Evolutionary conservation across 1,140 invertebrate genomes (phyloP), one percentile per base, ranked within the genome.

Genomic region (Cyclina sinensis): DNA sequence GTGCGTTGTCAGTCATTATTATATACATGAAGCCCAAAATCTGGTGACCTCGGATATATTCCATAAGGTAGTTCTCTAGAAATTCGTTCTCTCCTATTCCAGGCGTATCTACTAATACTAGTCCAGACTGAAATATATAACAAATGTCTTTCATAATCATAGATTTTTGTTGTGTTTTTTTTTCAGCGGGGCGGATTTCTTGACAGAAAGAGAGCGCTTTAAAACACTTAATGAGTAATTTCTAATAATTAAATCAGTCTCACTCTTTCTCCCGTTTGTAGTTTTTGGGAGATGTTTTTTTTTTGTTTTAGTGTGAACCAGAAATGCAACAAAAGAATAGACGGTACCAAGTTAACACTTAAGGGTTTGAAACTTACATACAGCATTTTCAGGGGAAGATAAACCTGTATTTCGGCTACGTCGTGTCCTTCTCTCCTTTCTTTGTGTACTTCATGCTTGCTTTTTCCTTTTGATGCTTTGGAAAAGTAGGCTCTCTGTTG

Each of bases 1-100:
- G 92, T 18, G 91, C 92, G 37, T 88, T 89, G 54, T 93, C 93
- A 16, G 91, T 91, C 68, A 92, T 94, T 54, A 94, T 92, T 54
- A 94, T 85, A 76, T 94, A 94, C 59, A 93, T 90, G 84, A 93
- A 93, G 9, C 88, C 93, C 37, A 91, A 78, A 59, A 92, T 92
- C 14, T 88, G 79, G 59, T 91, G 88, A 9, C 24, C 37, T 37
- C 76, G 78, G 35, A 94, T 90, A 88, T 90, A 94, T 21, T 91
- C 86, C 86, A 90, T 91, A 18, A 93, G 86, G 24, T 90, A 80
- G 11, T 91, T 83, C 30, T 92, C 89, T 87, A 94, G 90, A 21
- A 81, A 79, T 16, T 92, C 89, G 70, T 92, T 91, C 37, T 94
- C 93, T 12, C 92, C 93, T 54, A 94, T 89, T 16, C 93, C 92